A percentile compares a stretch with the other conserved stretches of the same genome.
Evolutionary conservation across 1,140 invertebrate genomes (phyloP).

Genomic region (Ctenoplectra terminalis): DNA sequence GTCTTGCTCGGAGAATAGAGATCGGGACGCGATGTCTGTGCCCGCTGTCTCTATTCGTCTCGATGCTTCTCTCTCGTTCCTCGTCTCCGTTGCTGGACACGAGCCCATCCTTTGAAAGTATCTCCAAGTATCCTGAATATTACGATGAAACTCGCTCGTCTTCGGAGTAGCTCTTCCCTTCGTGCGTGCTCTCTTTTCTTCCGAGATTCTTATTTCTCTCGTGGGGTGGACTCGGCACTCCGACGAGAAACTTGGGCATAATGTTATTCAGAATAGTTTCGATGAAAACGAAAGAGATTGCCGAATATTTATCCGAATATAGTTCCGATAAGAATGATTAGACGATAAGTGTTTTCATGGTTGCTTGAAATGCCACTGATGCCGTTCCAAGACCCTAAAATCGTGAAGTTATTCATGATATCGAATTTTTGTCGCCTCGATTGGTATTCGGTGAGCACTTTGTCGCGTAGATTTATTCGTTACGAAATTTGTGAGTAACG

Average conservation of each 20-base stretch:
- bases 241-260: conserved; percentile 29
- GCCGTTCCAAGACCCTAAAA: too few species aligned
- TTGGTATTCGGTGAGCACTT: too few species aligned
- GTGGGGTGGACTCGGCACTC: conserved; percentile 29
- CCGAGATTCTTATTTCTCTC: conserved; percentile 54
- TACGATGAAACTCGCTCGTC: conserved; percentile 60
- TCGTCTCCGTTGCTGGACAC: conserved; percentile 64
- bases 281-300: conserved; percentile 29
- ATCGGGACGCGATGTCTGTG: conserved; percentile 74
- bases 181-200: conserved; percentile 26
- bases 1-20: conserved; percentile 67
- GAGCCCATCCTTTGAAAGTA: conserved; percentile 75
- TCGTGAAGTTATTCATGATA: too few species aligned
- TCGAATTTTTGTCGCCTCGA: too few species aligned
- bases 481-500: too few species aligned
- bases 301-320: background rate
- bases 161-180: conserved; percentile 35
- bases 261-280: conserved; percentile 33
- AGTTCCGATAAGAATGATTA: conserved; percentile 16
- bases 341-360: conserved; percentile 3
- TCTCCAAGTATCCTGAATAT: conserved; percentile 71
- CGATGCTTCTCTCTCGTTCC: background rate
- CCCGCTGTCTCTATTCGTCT: conserved; percentile 5
- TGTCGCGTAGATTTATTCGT: too few species aligned
- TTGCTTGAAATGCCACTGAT: too few species aligned